Evolutionary conservation across 2,888 invertebrate genomes (phyloP).

Genomic region (Orthonychiurus folsomi): DNA sequence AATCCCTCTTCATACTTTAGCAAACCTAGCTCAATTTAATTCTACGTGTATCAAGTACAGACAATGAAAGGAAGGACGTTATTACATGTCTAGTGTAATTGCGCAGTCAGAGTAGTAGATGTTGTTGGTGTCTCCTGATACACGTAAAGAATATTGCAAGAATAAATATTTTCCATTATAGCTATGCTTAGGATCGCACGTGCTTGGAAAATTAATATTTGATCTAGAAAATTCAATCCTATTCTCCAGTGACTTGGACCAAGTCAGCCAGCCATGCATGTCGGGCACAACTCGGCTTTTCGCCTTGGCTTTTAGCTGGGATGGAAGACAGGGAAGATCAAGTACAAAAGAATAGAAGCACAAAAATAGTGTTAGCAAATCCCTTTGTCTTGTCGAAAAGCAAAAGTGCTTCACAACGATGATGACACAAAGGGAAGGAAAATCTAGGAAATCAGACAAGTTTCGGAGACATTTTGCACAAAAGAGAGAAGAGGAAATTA

Average conservation of each 20-base stretch:
- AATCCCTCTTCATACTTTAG: too few species aligned
- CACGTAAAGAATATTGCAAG: not conserved
- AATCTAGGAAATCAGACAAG: not conserved
- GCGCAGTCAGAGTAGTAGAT: too few species aligned
- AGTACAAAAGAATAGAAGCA: not conserved
- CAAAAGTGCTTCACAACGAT: too few species aligned
- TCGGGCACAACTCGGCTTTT: too few species aligned
- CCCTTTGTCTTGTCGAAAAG: not conserved
- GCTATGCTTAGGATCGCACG: not conserved
- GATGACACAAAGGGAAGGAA: constrained; percentile 1
- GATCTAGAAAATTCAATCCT: not conserved
- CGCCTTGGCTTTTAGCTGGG: too few species aligned
- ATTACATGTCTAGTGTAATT: too few species aligned
- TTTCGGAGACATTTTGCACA: too few species aligned
- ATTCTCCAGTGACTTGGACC: not conserved
- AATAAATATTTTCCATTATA: not conserved
- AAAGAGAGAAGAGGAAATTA: not conserved
- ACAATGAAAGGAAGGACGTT: too few species aligned
- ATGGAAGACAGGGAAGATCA: too few species aligned
- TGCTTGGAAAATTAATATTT: not conserved
- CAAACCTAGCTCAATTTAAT: too few species aligned
- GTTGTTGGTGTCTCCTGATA: too few species aligned
- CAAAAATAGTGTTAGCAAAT: not conserved
- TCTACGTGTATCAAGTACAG: too few species aligned
- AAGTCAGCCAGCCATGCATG: not conserved